Evolutionary conservation across 2,888 invertebrate species (phyloP).

Genomic region (Anorthoa munda): DNA sequence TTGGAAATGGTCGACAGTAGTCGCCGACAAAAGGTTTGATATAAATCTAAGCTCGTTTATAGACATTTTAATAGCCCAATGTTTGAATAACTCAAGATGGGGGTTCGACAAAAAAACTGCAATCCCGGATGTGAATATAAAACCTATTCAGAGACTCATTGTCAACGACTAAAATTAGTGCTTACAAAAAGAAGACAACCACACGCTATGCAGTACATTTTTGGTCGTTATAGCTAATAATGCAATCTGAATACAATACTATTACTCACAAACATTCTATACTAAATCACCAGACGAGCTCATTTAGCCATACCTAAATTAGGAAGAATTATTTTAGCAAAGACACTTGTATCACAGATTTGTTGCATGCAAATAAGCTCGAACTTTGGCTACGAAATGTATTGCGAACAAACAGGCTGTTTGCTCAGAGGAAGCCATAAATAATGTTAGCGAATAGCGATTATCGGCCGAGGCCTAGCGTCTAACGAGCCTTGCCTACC

Average conservation of each 20-base stretch:
- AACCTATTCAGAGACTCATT: not conserved
- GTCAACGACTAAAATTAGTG: not conserved
- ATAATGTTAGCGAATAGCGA: constrained; percentile 59
- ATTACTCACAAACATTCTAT: too few species aligned
- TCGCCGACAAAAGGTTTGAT: not conserved
- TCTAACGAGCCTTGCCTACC: constrained; percentile 49
- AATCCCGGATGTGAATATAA: not conserved
- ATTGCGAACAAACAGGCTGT: constrained; percentile 63
- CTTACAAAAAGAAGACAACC: not conserved
- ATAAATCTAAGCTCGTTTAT: not conserved
- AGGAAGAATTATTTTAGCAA: not conserved
- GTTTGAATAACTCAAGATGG: not conserved
- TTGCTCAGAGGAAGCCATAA: constrained; percentile 67
- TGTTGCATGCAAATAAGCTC: constrained; percentile 29
- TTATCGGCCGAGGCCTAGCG: constrained; percentile 47
- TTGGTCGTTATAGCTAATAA: constrained; percentile 3
- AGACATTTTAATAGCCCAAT: not conserved
- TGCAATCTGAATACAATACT: not conserved
- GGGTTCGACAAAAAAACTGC: not conserved
- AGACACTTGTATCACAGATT: constrained; percentile 1
- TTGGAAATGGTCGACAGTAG: constrained; percentile 2
- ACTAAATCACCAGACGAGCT: not conserved
- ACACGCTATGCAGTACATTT: not conserved
- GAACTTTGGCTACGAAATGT: constrained; percentile 34
- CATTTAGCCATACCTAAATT: not conserved